Base-by-base conservation (phyloP, 2,888 invertebrate species). In the Alentia gelatinosa region DNA sequence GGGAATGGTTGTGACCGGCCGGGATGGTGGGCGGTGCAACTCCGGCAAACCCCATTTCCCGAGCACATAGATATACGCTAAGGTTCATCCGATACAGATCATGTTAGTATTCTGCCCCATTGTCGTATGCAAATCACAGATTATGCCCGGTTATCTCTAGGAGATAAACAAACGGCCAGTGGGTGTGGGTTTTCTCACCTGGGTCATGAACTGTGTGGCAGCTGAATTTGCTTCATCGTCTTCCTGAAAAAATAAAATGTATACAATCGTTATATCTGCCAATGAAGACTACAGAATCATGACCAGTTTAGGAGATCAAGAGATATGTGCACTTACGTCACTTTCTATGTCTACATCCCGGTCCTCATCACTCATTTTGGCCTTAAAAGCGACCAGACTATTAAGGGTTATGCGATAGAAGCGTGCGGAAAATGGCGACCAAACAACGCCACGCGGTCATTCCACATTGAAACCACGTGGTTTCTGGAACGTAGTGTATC, bases 271-370 rank as follows among this genome's bases (percentile, higher is more conserved):
- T n/a, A 74, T 74, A 15, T 30, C 74, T 74, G 15, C 33, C 5
- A 30, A 4, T 12, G 47, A 47, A 47, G 9, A 47, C 47, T 19
- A 47, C 47, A 47, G 19, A 47, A 47, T 12, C 19, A 47, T 47
- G 33, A 33, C 26, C 12, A 1, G 3, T 4, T 74, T 3, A 74
- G 33, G 33, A 33, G 1, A 74, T 5, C 12, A 19, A 26, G 15
- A 79, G 35, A 0, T 1, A 12, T 37, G n/a, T 39, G 26, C 39
- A 79, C 98, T 97, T 97, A 98, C 98, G 97, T 98, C 98, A 97
- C 98, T 98, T 97, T 98, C 98, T 95, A 98, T 98, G 96, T 98
- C 98, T 96, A 98, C 98, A 96, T 98, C 98, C 95, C 98, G 97
- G 96, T 98, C 98, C 96, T 98, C 98, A 97, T 98, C 98, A 96